Conservation (phyloP, 2,113 vertebrate genomes). For the Nematolebias whitei region DNA sequence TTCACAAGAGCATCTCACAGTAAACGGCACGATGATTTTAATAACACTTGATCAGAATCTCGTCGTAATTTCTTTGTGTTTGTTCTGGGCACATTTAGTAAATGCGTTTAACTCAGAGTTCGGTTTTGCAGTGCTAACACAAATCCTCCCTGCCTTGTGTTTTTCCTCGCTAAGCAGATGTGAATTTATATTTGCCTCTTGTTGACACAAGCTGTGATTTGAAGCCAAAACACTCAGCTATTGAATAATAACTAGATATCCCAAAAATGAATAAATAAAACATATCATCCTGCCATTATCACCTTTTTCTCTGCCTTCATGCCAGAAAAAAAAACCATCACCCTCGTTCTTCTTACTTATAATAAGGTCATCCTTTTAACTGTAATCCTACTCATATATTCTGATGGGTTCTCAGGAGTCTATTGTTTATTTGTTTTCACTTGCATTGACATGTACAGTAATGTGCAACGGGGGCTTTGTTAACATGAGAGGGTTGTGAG, state of each 20-base stretch:
- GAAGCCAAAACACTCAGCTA: conserved; percentile 57
- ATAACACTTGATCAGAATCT: neutral
- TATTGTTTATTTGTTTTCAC: conserved; percentile 3
- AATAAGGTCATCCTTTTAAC: conserved; percentile 70
- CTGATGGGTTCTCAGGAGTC: conserved; percentile 49
- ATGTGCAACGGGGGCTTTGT: conserved; percentile 54
- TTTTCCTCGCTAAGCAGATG: conserved; percentile 32
- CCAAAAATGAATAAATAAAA: conserved; percentile 76
- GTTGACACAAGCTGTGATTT: conserved; percentile 57
- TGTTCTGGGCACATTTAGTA: neutral
- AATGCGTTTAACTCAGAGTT: conserved; percentile 29
- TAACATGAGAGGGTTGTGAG: conserved; percentile 49
- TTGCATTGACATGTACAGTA: conserved; percentile 45
- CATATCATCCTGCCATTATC: conserved; percentile 66
- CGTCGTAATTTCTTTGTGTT: neutral
- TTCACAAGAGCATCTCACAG: no score
- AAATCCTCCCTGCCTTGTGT: conserved; percentile 16
- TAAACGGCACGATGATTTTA: no score
- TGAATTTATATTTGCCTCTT: conserved; percentile 63
- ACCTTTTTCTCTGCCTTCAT: conserved; percentile 61
- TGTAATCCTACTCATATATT: conserved; percentile 48
- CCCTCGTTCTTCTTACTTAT: conserved; percentile 43
- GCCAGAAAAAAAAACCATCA: conserved; percentile 37
- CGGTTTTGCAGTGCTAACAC: conserved; percentile 24
- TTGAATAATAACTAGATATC: conserved; percentile 74